Conservation (phyloP, 2,797 vertebrate genomes). For the Danio albolineatus region DNA sequence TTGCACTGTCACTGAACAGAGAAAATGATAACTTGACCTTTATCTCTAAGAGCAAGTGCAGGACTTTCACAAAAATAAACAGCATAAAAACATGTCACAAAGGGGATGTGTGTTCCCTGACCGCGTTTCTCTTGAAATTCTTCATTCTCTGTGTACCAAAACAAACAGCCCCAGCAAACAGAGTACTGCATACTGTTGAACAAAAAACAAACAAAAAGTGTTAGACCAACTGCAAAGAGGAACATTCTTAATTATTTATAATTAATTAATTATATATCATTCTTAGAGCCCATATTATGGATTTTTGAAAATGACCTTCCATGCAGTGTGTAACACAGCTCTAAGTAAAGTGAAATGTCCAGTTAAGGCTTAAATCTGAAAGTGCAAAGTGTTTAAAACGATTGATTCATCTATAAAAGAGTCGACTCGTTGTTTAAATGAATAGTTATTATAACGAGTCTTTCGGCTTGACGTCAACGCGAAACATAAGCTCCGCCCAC, state of each 20-base stretch:
- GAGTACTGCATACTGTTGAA: constrained; percentile 81
- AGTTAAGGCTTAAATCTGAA: too few relatives aligned
- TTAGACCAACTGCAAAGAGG: background rate
- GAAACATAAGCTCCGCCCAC: too few relatives aligned
- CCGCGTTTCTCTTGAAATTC: background rate
- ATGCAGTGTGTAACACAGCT: too few relatives aligned
- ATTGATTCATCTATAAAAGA: too few relatives aligned
- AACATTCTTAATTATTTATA: background rate
- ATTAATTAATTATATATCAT: too few relatives aligned
- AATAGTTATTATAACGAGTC: too few relatives aligned
- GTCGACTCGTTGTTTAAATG: too few relatives aligned
- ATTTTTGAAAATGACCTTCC: too few relatives aligned
- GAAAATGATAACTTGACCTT: constrained; percentile 38
- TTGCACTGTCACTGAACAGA: constrained; percentile 7
- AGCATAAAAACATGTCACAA: constrained; percentile 35
- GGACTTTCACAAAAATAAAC: constrained; percentile 31
- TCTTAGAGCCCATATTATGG: too few relatives aligned
- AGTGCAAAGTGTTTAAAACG: too few relatives aligned
- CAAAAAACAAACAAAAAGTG: background rate
- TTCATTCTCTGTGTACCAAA: constrained; percentile 77
- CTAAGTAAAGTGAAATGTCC: too few relatives aligned
- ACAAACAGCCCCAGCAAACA: constrained; percentile 84
- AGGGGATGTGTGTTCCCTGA: background rate
- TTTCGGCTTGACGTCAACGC: too few relatives aligned
- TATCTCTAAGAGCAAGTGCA: constrained; percentile 41